These are phyloP conservation scores for Pantherophis alleghaniensis DNA, from an alignment of 2,797 vertebrate genomes.

Conservation along the genomic window DNA sequence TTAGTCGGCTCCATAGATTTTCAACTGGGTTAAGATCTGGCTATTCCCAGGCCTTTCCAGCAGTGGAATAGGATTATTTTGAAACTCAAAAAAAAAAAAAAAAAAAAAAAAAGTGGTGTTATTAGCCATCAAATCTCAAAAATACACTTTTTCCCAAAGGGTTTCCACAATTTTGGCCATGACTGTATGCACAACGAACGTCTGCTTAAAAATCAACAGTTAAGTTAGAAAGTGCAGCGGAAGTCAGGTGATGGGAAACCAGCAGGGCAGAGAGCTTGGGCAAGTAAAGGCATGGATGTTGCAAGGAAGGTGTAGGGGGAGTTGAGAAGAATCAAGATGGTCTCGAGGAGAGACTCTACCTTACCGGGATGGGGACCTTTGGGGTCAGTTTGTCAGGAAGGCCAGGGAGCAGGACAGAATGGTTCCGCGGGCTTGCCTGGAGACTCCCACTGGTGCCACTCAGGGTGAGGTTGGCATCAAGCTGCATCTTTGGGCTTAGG, in stretches of 20 bases:
- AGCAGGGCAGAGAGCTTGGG: neutral
- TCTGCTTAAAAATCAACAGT: no score
- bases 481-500: constrained; percentile 84
- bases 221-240: neutral
- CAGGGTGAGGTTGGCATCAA: constrained; percentile 75
- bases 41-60: no score
- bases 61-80: no score
- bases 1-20: no score
- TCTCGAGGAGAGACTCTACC: accelerated
- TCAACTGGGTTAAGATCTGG: no score
- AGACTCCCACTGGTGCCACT: constrained; percentile 70
- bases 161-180: no score
- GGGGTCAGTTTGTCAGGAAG: constrained; percentile 79
- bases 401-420: constrained; percentile 83
- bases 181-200: neutral
- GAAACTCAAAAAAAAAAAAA: no score
- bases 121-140: no score
- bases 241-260: neutral
- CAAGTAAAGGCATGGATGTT: neutral
- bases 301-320: neutral
- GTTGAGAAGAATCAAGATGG: neutral
- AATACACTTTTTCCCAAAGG: no score
- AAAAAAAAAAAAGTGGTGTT: no score
- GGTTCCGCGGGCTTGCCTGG: constrained; percentile 81
- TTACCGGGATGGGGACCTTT: constrained; percentile 82